These are phyloP conservation scores for Lepus americanus DNA, from an alignment of 2,113 vertebrate species.

Conservation along the genomic window DNA sequence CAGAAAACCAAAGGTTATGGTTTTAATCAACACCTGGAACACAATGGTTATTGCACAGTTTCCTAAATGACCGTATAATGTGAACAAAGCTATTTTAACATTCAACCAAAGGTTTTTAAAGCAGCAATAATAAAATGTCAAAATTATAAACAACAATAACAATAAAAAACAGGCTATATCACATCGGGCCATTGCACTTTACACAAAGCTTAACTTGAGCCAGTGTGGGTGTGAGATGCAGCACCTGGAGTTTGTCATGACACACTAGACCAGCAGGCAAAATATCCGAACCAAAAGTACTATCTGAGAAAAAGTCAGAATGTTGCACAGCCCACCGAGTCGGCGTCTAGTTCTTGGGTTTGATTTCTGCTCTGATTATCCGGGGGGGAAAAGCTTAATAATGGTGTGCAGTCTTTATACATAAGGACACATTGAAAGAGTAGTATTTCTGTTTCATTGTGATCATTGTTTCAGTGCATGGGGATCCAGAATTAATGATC, in stretches of 20 bases:
- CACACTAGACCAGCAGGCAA: background rate
- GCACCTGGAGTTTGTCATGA: background rate
- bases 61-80: background rate
- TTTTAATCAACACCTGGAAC: slow-evolving; percentile 63
- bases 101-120: background rate
- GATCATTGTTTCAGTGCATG: background rate
- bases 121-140: background rate
- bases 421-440: background rate
- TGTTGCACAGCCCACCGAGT: background rate
- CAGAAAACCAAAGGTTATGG: slow-evolving; percentile 50
- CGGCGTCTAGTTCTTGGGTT: background rate
- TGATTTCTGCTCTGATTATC: background rate
- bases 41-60: background rate
- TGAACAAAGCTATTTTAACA: slow-evolving; percentile 47
- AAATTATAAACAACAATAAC: background rate
- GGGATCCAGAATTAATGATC: background rate
- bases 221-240: background rate
- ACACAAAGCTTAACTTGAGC: background rate
- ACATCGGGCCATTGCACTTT: background rate
- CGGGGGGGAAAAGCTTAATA: background rate
- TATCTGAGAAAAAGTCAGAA: background rate
- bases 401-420: slow-evolving; percentile 1
- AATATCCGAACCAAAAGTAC: background rate
- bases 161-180: background rate
- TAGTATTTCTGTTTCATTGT: background rate